phyloP scores from a whole-genome alignment of 2,797 vertebrate species.

The Crypturellus tataupa region DNA sequence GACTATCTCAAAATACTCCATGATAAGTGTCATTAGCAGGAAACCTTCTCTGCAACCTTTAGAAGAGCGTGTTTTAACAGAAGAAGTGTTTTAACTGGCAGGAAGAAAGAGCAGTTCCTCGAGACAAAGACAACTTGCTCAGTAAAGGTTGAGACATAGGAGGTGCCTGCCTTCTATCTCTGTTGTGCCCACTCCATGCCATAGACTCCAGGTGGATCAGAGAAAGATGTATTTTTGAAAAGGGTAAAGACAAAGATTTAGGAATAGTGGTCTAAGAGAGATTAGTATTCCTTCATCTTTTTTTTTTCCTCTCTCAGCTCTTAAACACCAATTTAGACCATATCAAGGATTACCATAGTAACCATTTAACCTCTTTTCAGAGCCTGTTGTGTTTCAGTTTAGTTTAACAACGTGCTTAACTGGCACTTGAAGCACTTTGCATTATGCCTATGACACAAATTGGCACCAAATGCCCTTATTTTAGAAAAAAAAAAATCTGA shows the following conservation, averaged over 20 bases:
- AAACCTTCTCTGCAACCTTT: neutral
- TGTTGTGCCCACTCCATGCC: neutral
- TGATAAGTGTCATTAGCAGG: neutral
- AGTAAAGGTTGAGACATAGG: neutral
- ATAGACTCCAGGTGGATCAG: neutral
- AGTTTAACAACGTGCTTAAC: constrained; percentile 47
- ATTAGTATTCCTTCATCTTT: constrained; percentile 37
- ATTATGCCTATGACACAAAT: constrained; percentile 26
- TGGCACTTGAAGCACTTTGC: constrained; percentile 51
- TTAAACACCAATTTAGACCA: constrained; percentile 53
- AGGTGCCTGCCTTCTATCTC: rapidly evolving
- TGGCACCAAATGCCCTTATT: constrained; percentile 19
- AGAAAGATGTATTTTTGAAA: constrained; percentile 30
- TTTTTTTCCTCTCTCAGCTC: neutral
- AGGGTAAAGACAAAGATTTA: constrained; percentile 3
- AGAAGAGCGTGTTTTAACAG: neutral
- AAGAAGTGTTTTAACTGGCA: neutral
- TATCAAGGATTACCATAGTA: constrained; percentile 71
- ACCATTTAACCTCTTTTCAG: constrained; percentile 66
- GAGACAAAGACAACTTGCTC: neutral
- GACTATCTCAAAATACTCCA: neutral
- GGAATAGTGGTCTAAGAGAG: neutral
- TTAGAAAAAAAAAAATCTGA: constrained; percentile 20
- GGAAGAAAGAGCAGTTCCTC: neutral
- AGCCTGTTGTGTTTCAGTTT: constrained; percentile 51